Evolutionary conservation across 2,113 vertebrate genomes (phyloP).

Genomic region (Petrocephalus zakoni): DNA sequence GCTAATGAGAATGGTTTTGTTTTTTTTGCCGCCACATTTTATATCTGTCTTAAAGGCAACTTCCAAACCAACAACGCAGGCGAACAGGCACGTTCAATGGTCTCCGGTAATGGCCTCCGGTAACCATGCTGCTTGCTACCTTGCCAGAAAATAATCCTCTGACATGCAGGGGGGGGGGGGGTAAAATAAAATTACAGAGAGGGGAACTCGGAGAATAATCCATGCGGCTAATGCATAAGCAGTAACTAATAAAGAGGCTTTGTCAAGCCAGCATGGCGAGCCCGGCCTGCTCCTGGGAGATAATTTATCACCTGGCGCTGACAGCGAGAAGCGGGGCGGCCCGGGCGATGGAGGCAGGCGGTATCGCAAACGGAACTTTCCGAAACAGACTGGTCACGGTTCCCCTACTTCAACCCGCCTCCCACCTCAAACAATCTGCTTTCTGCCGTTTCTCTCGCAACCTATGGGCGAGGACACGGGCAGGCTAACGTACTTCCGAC

Average conservation of each 20-base stretch:
- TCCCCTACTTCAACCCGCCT: background rate
- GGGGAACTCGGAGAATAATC: background rate
- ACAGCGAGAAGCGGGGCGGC: background rate
- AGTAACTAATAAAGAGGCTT: slow-evolving; percentile 24
- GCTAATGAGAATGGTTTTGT: slow-evolving; percentile 18
- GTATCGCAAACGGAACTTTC: background rate
- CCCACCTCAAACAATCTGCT: background rate
- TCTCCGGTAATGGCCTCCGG: background rate
- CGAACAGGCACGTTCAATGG: background rate
- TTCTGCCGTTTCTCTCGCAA: background rate
- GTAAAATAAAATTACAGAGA: background rate
- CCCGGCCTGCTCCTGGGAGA: slow-evolving; percentile 23
- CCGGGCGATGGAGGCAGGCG: background rate
- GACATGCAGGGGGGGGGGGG: background rate
- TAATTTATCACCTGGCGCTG: slow-evolving; percentile 29
- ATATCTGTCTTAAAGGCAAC: background rate
- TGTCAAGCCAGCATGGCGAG: slow-evolving; percentile 25
- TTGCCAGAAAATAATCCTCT: background rate
- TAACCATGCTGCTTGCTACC: background rate
- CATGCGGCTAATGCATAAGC: slow-evolving; percentile 22
- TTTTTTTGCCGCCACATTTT: slow-evolving; percentile 16
- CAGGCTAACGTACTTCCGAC: background rate
- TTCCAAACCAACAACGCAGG: background rate
- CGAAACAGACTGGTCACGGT: background rate
- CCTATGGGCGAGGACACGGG: background rate